These are phyloP conservation scores for Clistopyga incitator DNA, from an alignment of 2,888 invertebrate species.

Conservation along the genomic window DNA sequence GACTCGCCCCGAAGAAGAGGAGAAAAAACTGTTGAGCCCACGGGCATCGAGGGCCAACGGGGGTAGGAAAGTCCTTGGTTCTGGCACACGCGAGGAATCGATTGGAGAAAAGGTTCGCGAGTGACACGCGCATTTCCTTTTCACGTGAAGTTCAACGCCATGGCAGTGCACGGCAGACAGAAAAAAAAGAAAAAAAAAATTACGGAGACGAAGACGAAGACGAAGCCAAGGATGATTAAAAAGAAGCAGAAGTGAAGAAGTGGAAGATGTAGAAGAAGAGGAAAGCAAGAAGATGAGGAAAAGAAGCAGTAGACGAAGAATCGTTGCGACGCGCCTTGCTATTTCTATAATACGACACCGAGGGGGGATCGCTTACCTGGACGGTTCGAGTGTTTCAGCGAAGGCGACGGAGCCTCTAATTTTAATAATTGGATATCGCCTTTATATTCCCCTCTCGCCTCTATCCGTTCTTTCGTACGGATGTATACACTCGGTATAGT, in stretches of 20 bases:
- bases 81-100: constrained; percentile 38
- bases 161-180: constrained; percentile 32
- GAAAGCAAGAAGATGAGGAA: constrained; percentile 12
- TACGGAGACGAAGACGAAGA: constrained; percentile 16
- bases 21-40: constrained; percentile 5
- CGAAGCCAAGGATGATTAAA: constrained; percentile 15
- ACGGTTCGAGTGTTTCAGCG: constrained; percentile 74
- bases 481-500: constrained; percentile 44
- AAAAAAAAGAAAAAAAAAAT: not conserved
- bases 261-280: not conserved
- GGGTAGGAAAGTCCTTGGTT: constrained; percentile 33
- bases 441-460: constrained; percentile 62
- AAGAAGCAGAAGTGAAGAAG: not conserved
- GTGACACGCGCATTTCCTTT: constrained; percentile 60
- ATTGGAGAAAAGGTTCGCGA: constrained; percentile 47
- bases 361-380: constrained; percentile 65
- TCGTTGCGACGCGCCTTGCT: constrained; percentile 14
- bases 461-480: constrained; percentile 39
- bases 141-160: constrained; percentile 34
- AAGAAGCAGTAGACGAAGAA: constrained; percentile 31
- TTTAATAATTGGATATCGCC: constrained; percentile 82
- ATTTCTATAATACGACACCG: constrained; percentile 54
- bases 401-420: constrained; percentile 83
- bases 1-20: not conserved
- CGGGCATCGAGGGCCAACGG: not conserved